Evolutionary conservation across 30 jellyfish, hydroid and myxozoan species (phyloP), one percentile per base, ranked within the genome.

Genomic region (Hydra vulgaris): DNA sequence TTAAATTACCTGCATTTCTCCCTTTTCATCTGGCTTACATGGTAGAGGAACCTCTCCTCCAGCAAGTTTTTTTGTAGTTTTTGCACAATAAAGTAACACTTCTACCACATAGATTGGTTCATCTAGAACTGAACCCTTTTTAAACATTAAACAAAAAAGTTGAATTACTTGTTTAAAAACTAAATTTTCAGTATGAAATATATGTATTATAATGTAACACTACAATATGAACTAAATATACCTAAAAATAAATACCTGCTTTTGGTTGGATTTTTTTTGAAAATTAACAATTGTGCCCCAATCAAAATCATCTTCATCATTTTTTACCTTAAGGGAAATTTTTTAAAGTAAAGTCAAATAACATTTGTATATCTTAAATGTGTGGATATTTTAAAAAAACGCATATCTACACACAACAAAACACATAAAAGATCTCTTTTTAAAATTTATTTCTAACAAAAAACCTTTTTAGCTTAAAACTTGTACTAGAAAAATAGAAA

Each of bases 21-120:
- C 98, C 75, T 87, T 92, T 23, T 87, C 98, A 74, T 82, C 92
- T 4, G 89, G 91, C 23, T 72, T 76, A 79, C 96, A 87, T 0
- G 98, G 98, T 23, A 92, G 56, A 17, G 98, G 98, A 17, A 87
- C 95, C 67, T 92, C 98, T 27, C 98, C 98, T 27, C 88, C 95
- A 12, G 98, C 96, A 84, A 84, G 79, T 85, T 87, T 92, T 76
- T 87, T 87, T 66, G 96, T 78, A 8, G 98, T 68, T 71, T 92
- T 92, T 15, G 98, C 84, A 55, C 98, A 92, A 74, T 92, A 85
- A 67, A 92, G 77, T 7, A 92, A 87, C 21, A 92, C 98, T 72
- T 92, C 98, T 53, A 92, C 95, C 17, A 92, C 93, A 83, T 87
- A 92, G 0, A 92, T 8, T 0, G 95, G 89, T 73, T 87, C 96